phyloP scores from a whole-genome alignment of 2,797 vertebrate species.

The Cichlasoma orientale region DNA sequence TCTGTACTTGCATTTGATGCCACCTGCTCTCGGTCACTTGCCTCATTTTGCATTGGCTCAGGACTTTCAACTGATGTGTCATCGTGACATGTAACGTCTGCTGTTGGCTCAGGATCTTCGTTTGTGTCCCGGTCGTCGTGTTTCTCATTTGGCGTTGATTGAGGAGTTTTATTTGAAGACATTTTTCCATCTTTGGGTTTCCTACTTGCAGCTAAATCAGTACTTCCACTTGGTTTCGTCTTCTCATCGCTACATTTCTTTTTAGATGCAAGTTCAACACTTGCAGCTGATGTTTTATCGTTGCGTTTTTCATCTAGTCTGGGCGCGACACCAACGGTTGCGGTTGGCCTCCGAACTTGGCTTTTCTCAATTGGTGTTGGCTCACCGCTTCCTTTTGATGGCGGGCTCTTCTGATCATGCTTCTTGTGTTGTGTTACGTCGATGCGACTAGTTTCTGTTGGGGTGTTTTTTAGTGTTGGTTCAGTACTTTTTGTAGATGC shows the following conservation, averaged over 20 bases:
- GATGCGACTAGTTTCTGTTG: not conserved
- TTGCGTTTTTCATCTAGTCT: not conserved
- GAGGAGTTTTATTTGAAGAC: not conserved
- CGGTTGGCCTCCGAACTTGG: not conserved
- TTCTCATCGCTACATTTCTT: not conserved
- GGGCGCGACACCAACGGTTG: not conserved
- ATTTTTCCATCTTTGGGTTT: not conserved
- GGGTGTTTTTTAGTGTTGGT: not conserved
- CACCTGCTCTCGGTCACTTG: not conserved
- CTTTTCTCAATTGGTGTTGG: not conserved
- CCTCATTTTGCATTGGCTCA: not conserved
- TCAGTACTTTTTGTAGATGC: not conserved
- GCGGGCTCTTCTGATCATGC: not conserved
- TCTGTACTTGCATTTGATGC: not conserved
- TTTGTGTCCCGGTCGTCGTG: not conserved
- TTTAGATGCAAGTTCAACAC: not conserved
- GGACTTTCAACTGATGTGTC: not conserved
- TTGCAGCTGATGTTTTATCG: not conserved
- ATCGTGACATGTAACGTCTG: not conserved
- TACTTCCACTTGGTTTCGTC: not conserved
- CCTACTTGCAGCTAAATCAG: not conserved
- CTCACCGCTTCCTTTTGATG: not conserved
- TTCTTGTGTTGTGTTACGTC: not conserved
- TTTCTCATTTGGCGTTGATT: not conserved
- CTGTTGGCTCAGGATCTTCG: not conserved